Base-by-base conservation (phyloP, 2,888 invertebrate genomes). In the Aphidius colemani region DNA sequence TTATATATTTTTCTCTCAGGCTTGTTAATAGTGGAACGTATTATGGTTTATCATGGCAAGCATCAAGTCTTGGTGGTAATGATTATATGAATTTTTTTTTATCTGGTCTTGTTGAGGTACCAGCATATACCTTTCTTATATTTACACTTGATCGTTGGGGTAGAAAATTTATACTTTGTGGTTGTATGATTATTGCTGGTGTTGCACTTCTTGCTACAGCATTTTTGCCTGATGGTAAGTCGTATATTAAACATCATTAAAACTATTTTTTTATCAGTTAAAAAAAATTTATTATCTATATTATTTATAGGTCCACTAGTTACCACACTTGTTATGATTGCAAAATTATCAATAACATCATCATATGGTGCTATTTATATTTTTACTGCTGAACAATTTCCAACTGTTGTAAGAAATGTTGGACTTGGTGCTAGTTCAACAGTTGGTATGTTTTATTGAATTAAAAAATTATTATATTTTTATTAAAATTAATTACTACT, bases 1-100 rank as follows among this genome's bases (percentile, higher is more conserved):
- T n/a, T n/a, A n/a, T 50, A 57, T 45, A 55, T 57, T 63, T 65
- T 63, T 66, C 58, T 65, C 69, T n/a, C 72, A 87, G 87, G 87
- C 88, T 91, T 78, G 91, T 90, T 13, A 90, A 89, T 75, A 90
- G 90, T 72, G 89, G 89, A 65, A 89, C 90, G 7, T 93, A 92
- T 80, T 92, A 92, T 74, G 92, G 92, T 0, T 82, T 93, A 7
- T 91, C 91, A 0, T 89, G 92, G 88, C 90, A 89, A 75, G 89
- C 90, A 5, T 88, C 88, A 57, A 88, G 87, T 74, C 85, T 92
- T 59, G 90, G 89, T 7, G 90, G 89, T 41, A 90, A 91, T 78
- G 87, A 87, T 62, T 88, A 89, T 71, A 72, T 91, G n/a, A 92
- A 91, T 80, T 92, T 91, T 77, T 84, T 89, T 6, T 86, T 92